phyloP scores from a whole-genome alignment of 2,113 vertebrate species.

The Nanorana parkeri region DNA sequence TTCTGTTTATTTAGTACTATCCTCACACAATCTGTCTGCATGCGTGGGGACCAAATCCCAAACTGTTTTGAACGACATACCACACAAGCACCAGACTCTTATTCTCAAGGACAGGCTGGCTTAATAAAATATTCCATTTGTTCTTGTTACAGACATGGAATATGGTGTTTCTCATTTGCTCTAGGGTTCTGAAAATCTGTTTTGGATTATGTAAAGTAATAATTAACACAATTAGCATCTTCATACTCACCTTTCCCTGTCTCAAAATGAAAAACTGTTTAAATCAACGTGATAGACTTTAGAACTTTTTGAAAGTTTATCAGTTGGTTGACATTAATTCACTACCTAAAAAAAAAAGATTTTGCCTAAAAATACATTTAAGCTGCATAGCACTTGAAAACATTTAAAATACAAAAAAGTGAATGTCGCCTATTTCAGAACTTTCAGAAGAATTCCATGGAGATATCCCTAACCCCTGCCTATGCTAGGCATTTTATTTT shows the following conservation, averaged over 20 bases:
- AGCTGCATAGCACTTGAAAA: no score
- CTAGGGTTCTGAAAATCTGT: slow-evolving; percentile 38
- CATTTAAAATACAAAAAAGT: no score
- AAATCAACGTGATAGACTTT: background rate
- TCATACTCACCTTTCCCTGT: slow-evolving; percentile 35
- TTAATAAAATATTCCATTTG: slow-evolving; percentile 51
- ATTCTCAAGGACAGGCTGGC: slow-evolving; percentile 49
- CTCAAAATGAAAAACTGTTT: background rate
- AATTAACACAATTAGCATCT: slow-evolving; percentile 54
- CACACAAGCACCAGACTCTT: slow-evolving; percentile 36
- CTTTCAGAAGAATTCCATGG: no score
- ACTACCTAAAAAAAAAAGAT: no score
- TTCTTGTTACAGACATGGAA: slow-evolving; percentile 34
- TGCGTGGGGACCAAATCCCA: slow-evolving; percentile 42
- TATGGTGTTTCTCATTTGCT: slow-evolving; percentile 45
- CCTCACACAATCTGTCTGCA: slow-evolving; percentile 46
- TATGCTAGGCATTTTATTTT: no score
- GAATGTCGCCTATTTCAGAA: no score
- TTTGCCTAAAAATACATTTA: no score
- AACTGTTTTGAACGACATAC: slow-evolving; percentile 18
- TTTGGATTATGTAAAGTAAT: slow-evolving; percentile 36
- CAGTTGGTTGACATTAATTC: no score
- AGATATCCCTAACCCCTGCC: no score
- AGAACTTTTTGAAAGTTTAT: no score
- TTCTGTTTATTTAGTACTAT: background rate